phyloP scores from a whole-genome alignment of 2,113 vertebrate genomes.

The Pipra filicauda region DNA sequence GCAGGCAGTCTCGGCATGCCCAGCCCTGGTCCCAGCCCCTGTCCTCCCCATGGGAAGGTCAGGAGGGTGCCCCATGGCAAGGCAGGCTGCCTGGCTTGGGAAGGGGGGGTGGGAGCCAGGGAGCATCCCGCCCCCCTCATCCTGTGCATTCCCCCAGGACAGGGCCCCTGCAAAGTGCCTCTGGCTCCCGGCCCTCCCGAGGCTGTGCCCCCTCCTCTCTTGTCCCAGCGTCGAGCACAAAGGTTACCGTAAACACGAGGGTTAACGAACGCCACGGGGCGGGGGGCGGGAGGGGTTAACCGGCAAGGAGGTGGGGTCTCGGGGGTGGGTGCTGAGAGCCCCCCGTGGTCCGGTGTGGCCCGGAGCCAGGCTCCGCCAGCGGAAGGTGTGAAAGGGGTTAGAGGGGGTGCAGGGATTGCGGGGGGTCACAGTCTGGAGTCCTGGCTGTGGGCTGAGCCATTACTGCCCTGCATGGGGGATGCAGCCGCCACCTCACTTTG shows the following conservation, averaged over 20 bases:
- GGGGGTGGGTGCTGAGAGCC: conserved; percentile 29
- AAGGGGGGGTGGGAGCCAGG: background rate
- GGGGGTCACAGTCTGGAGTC: conserved; percentile 83
- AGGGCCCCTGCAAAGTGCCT: conserved; percentile 26
- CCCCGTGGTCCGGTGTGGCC: conserved; percentile 15
- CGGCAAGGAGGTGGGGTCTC: background rate
- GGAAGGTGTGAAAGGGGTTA: conserved; percentile 59
- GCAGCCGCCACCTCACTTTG: conserved; percentile 76
- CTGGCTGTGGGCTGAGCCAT: conserved; percentile 90
- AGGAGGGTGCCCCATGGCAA: background rate
- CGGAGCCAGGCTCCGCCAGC: conserved; percentile 68
- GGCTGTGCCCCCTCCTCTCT: conserved; percentile 52
- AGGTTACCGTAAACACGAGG: conserved; percentile 63
- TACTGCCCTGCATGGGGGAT: conserved; percentile 86
- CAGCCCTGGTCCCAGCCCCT: background rate
- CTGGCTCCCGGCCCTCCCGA: background rate
- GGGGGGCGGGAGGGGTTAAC: background rate
- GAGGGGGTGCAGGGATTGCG: conserved; percentile 1
- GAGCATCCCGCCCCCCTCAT: background rate
- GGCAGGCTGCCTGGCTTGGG: background rate
- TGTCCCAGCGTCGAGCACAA: conserved; percentile 51
- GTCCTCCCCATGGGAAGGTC: background rate
- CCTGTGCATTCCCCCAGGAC: background rate
- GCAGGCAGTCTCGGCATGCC: rapidly evolving
- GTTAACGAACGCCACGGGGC: conserved; percentile 49